These are phyloP conservation scores for Manacus vitellinus DNA, from an alignment of 2,113 vertebrate species.

Conservation along the genomic window DNA sequence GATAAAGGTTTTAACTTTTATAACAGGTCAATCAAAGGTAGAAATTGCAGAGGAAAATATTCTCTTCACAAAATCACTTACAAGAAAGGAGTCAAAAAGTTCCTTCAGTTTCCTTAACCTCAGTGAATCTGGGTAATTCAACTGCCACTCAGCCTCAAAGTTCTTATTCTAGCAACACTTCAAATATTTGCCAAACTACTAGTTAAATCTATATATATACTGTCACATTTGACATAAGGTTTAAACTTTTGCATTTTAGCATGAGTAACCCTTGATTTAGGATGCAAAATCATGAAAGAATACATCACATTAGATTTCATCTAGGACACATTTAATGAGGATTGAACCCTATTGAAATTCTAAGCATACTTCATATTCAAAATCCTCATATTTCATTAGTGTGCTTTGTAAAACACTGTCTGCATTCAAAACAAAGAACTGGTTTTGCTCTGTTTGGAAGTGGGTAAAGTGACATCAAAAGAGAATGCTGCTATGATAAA, in stretches of 20 bases:
- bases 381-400: not conserved
- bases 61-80: not conserved
- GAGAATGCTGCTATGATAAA: not conserved
- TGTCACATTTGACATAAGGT: not conserved
- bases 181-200: not conserved
- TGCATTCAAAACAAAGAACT: not conserved
- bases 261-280: not conserved
- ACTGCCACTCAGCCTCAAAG: not conserved
- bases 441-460: not conserved
- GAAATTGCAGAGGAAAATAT: not conserved
- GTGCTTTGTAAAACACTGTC: not conserved
- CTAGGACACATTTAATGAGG: not conserved
- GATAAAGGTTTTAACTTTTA: slow-evolving; percentile 28
- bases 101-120: not conserved
- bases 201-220: not conserved
- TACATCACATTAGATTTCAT: not conserved
- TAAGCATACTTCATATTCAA: not conserved
- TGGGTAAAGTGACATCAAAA: not conserved
- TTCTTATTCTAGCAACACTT: not conserved
- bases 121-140: not conserved
- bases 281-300: not conserved
- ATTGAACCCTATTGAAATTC: not conserved
- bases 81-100: not conserved
- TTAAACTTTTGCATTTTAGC: not conserved
- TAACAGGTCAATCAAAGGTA: not conserved